A percentile compares a stretch with the other conserved stretches of the same genome.
phyloP scores from a whole-genome alignment of 37 sponge, comb jelly and placozoan species.

The Mnemiopsis leidyi region DNA sequence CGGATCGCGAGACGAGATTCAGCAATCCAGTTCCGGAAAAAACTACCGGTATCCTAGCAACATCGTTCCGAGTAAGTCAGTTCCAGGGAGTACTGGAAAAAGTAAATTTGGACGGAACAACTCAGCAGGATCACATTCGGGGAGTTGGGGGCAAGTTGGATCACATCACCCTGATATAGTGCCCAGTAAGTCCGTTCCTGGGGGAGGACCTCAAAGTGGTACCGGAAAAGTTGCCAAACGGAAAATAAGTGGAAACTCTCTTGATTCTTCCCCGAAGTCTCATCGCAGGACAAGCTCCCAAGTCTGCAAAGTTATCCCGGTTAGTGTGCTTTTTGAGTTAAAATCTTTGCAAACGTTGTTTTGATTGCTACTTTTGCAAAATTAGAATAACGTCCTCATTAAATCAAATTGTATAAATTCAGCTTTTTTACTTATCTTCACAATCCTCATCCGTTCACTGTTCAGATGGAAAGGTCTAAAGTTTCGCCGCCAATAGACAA shows the following conservation, averaged over 20 bases:
- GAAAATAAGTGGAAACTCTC: neutral
- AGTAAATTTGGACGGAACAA: neutral
- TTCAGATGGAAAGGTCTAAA: no score
- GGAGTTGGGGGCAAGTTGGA: neutral
- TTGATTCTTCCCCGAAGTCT: neutral
- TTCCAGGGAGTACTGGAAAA: neutral
- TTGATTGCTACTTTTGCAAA: no score
- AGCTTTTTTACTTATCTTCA: no score
- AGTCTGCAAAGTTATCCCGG: constrained; percentile 54
- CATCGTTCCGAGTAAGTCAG: neutral
- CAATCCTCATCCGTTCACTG: no score
- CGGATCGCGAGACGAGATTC: neutral
- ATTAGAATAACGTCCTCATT: no score
- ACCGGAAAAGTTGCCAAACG: neutral
- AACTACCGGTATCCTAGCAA: neutral
- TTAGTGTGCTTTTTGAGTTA: no score
- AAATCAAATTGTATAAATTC: no score
- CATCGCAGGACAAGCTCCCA: neutral
- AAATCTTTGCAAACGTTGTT: no score
- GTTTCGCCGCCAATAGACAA: no score
- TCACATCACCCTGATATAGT: neutral
- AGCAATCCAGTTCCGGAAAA: neutral
- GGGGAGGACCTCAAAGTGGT: neutral
- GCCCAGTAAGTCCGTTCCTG: neutral
- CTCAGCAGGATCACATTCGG: neutral